A percentile compares a stretch with the other conserved stretches of the same genome.
Conservation (phyloP, 1,140 invertebrate genomes). For the Penaeus indicus region DNA sequence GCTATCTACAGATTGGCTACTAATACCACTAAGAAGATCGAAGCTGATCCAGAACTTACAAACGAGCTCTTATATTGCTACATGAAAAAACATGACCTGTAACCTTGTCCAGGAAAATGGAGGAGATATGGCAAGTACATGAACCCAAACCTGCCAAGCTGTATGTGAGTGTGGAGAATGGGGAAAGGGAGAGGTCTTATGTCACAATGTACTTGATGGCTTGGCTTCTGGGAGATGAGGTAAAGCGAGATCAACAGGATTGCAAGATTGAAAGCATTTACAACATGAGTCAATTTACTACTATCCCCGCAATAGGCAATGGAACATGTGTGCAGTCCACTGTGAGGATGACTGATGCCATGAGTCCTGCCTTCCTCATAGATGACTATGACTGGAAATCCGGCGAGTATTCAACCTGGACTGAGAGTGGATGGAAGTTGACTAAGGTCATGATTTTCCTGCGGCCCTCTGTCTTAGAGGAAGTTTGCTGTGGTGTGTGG, state of each 20-base stretch:
- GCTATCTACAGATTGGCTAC: conserved; percentile 42
- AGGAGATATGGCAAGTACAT: conserved; percentile 25
- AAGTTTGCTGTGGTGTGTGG: conserved; percentile 58
- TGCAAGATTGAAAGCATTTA: conserved; percentile 51
- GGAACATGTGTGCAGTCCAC: conserved; percentile 60
- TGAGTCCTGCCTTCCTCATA: conserved; percentile 64
- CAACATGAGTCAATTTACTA: conserved; percentile 51
- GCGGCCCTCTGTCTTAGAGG: conserved; percentile 53
- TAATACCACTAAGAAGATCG: conserved; percentile 11
- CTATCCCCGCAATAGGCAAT: conserved; percentile 52
- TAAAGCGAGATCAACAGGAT: conserved; percentile 32
- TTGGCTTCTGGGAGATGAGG: conserved; percentile 55
- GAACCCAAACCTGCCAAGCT: conserved; percentile 58
- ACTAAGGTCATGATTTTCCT: conserved; percentile 60
- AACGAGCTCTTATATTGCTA: conserved; percentile 54
- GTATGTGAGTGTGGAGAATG: conserved; percentile 54
- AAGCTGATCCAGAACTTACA: conserved; percentile 46
- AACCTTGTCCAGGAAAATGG: conserved; percentile 52
- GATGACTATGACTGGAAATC: conserved; percentile 60
- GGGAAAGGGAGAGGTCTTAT: conserved; percentile 41
- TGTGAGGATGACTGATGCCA: conserved; percentile 54
- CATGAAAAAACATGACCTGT: conserved; percentile 59
- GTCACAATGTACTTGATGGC: conserved; percentile 49
- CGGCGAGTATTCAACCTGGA: conserved; percentile 62
- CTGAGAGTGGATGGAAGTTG: conserved; percentile 61